Evolutionary conservation across 2,797 vertebrate genomes (phyloP).

Genomic region (Glyptemys insculpta): DNA sequence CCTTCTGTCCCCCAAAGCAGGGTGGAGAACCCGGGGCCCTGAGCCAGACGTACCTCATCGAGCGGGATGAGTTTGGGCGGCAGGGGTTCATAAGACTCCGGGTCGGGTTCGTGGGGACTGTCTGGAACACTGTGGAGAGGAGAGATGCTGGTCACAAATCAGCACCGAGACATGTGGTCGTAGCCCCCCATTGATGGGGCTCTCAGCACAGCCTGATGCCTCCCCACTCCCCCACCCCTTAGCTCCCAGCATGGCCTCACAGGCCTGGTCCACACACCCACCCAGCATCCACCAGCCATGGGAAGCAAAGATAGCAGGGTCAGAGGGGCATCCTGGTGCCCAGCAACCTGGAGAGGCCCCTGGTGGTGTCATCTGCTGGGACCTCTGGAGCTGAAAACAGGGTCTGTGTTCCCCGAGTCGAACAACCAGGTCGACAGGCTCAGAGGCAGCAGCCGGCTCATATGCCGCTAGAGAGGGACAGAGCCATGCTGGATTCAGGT

Average conservation of each 20-base stretch:
- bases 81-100: conserved; percentile 92
- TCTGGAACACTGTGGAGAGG: conserved; percentile 80
- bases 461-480: not conserved
- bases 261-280: not conserved
- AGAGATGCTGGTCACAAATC: not conserved
- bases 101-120: conserved; percentile 94
- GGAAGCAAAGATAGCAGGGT: not conserved
- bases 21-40: fast-evolving
- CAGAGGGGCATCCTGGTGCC: not conserved
- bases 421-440: not conserved
- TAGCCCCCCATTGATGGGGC: not conserved
- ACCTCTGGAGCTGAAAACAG: not conserved
- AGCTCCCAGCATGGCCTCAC: not conserved
- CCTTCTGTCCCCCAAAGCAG: not conserved
- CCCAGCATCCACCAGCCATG: not conserved
- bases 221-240: too few relatives aligned
- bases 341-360: not conserved
- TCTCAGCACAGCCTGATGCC: not conserved
- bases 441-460: not conserved
- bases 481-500: not conserved
- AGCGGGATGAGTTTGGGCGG: conserved; percentile 94
- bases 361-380: not conserved
- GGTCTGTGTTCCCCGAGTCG: not conserved
- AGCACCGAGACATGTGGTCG: not conserved
- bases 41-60: conserved; percentile 87